A percentile compares a stretch with the other conserved stretches of the same genome.
Evolutionary conservation across 2,888 invertebrate genomes (phyloP).

Genomic region (Apotomis betuletana): DNA sequence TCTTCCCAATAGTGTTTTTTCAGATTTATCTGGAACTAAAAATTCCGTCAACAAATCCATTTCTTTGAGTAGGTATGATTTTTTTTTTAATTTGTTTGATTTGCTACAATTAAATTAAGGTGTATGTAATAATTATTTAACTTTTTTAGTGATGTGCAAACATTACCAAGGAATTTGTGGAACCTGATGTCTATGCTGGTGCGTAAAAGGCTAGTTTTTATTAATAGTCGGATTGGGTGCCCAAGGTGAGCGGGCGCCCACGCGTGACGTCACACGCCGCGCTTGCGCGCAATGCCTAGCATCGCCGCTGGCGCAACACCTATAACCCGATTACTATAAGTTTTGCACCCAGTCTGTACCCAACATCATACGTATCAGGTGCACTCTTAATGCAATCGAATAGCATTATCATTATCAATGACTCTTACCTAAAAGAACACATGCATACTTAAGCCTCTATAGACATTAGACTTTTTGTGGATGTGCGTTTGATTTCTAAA

Average conservation of each 20-base stretch:
- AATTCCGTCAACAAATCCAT: no score
- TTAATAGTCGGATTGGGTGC: slow-evolving; percentile 24
- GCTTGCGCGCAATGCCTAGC: slow-evolving; percentile 6
- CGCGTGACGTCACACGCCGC: slow-evolving; percentile 45
- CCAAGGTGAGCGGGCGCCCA: slow-evolving; percentile 39
- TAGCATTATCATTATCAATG: background rate
- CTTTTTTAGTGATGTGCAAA: background rate
- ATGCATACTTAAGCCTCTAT: background rate
- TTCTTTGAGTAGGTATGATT: no score
- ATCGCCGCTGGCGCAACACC: slow-evolving; percentile 18
- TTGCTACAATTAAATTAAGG: background rate
- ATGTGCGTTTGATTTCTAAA: background rate
- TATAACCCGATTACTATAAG: background rate
- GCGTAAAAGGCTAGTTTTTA: slow-evolving; percentile 33
- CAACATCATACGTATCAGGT: background rate
- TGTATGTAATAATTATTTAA: background rate
- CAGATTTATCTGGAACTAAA: no score
- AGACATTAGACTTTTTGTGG: slow-evolving; percentile 2
- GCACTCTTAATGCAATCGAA: background rate
- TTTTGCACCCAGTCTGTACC: background rate
- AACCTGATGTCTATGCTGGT: slow-evolving; percentile 19
- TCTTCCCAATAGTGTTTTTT: no score
- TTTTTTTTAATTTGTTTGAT: no score
- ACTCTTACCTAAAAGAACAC: background rate
- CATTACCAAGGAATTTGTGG: background rate